Conservation (phyloP, 2,113 vertebrate species). For the Calidris pugnax region DNA sequence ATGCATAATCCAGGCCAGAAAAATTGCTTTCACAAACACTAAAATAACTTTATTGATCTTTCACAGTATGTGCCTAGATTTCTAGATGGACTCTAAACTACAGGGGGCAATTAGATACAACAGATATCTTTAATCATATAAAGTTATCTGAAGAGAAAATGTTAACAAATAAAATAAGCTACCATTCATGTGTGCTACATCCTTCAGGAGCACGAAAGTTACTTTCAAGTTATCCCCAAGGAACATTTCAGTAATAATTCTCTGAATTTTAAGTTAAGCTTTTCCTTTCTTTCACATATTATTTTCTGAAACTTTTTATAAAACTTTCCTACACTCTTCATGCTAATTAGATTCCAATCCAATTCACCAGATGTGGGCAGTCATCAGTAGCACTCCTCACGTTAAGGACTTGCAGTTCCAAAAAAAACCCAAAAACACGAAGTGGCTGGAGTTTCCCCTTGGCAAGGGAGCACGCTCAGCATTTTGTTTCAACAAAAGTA, state of each 20-base stretch:
- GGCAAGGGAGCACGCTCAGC: neutral
- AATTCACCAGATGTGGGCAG: neutral
- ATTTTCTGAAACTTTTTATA: neutral
- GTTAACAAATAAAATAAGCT: neutral
- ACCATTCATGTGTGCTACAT: neutral
- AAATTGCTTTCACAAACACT: neutral
- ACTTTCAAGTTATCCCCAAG: neutral
- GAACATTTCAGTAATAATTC: neutral
- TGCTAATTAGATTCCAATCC: neutral
- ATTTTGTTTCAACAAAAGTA: neutral
- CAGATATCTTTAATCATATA: neutral
- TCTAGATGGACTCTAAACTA: neutral
- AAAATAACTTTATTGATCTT: conserved; percentile 4
- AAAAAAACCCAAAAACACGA: fast-evolving
- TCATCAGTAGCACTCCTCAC: neutral
- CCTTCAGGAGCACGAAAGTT: neutral
- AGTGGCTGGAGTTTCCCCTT: neutral
- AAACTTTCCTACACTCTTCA: neutral
- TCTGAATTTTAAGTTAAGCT: neutral
- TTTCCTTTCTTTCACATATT: neutral
- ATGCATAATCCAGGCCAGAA: neutral
- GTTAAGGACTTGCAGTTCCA: neutral
- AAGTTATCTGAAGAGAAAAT: neutral
- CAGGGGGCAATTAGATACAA: neutral
- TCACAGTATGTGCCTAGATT: neutral